phyloP scores from a whole-genome alignment of 2,888 invertebrate species.

The Lithophane ornitopus region DNA sequence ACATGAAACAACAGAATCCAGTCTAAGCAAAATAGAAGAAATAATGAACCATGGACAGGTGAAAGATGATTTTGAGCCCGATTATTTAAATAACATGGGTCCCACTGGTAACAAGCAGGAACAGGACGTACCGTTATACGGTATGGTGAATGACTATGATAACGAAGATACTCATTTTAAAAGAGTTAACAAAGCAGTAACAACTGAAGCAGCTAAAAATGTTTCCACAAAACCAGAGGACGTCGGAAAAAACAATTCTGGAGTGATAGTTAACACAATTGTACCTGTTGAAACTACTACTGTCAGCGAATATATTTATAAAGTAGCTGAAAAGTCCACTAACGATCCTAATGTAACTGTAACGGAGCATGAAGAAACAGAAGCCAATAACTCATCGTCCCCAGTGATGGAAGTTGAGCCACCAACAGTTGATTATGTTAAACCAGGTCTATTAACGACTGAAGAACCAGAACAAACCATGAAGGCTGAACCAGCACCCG shows the following conservation, averaged over 20 bases:
- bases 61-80: conserved; percentile 86
- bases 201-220: conserved; percentile 26
- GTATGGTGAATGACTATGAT: conserved; percentile 83
- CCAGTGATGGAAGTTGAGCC: conserved; percentile 36
- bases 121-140: conserved; percentile 79
- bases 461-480: conserved; percentile 24
- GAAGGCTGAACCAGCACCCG: conserved; percentile 80
- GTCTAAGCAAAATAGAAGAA: conserved; percentile 77
- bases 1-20: conserved; percentile 76
- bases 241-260: conserved; percentile 43
- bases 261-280: conserved; percentile 51
- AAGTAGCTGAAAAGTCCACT: conserved; percentile 71
- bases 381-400: conserved; percentile 26
- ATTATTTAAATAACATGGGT: conserved; percentile 82
- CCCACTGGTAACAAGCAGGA: conserved; percentile 75
- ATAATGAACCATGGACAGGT: conserved; percentile 74
- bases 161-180: conserved; percentile 81
- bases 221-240: conserved; percentile 19
- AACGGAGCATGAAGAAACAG: conserved; percentile 36
- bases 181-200: conserved; percentile 77
- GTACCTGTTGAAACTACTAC: conserved; percentile 79
- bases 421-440: conserved; percentile 11
- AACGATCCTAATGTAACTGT: conserved; percentile 39
- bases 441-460: conserved; percentile 10
- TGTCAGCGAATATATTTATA: conserved; percentile 83